Evolutionary conservation across 2,888 invertebrate genomes (phyloP).

Genomic region (Seira musarum): DNA sequence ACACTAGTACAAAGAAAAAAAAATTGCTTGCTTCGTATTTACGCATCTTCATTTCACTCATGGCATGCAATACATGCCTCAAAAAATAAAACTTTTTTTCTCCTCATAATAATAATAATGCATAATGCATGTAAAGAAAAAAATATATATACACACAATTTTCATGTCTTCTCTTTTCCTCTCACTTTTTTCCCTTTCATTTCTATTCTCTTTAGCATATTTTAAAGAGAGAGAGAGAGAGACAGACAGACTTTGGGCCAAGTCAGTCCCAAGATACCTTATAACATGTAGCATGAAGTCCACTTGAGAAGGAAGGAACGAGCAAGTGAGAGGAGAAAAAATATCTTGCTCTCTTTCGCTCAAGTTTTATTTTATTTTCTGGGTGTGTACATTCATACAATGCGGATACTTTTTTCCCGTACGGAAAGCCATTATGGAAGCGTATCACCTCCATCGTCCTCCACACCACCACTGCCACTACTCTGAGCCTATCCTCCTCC

Average conservation of each 20-base stretch:
- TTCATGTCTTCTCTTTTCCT: not conserved
- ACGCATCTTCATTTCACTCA: not conserved
- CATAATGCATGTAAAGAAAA: not conserved
- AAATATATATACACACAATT: not conserved
- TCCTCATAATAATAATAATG: not conserved
- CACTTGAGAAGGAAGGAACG: not conserved
- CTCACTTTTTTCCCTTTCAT: not conserved
- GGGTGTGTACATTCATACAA: conserved; percentile 56
- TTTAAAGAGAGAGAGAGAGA: not conserved
- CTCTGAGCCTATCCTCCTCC: not conserved
- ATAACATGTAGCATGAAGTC: not conserved
- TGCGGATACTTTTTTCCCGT: conserved; percentile 48
- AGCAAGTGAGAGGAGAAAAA: not conserved
- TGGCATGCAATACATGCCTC: not conserved
- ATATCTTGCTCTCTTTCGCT: conserved; percentile 7
- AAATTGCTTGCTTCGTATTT: not conserved
- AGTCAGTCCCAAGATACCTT: not conserved
- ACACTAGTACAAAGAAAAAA: not conserved
- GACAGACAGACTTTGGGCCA: not conserved
- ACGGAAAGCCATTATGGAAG: not conserved
- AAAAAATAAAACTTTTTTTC: not conserved
- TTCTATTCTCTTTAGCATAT: too few relatives aligned
- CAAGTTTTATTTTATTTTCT: conserved; percentile 50
- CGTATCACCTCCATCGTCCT: not conserved
- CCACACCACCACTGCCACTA: not conserved